Base-by-base conservation (phyloP, 2,888 invertebrate genomes). In the Leptopilina drosophilae region DNA sequence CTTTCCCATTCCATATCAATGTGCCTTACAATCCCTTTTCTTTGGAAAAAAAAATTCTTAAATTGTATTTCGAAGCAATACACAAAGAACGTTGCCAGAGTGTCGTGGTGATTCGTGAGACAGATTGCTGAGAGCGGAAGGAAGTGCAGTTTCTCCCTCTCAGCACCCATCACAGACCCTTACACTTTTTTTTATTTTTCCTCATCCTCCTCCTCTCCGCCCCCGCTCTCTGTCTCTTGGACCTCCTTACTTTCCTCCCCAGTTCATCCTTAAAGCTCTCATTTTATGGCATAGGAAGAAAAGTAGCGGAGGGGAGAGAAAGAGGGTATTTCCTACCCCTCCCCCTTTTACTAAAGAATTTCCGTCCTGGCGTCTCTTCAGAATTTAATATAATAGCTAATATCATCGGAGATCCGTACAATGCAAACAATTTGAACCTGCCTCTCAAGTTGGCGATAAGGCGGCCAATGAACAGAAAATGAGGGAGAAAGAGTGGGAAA, bases 361-460 rank as follows among this genome's bases (percentile, higher is more conserved):
- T 73, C 53, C 73, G 33, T 56, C 73, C 14, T 73, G 33, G 81
- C 82, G 85, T 84, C 84, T 85, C 87, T 86, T 86, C 85, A 85
- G 87, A 89, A 89, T 89, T 89, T 89, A 88, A 89, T 89, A 89
- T 87, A 89, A 89, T 87, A 85, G 88, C 85, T 87, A 88, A 89
- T 89, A 89, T 88, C 86, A 86, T 85, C 87, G 87, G 86, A 85
- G 86, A 89, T 88, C 85, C 85, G 85, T 82, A 87, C 87, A 88
- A 89, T 89, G 87, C 88, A 87, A 89, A 88, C 87, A 87, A 88
- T 89, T 88, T 85, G 84, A 89, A 87, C 84, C 84, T 85, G 80
- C 77, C 78, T 73, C 78, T 77, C 66, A 42, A 83, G 81, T 81
- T 81, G 77, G 84, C 86, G 87, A 87, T 87, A 86, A 88, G 86